phyloP scores from a whole-genome alignment of 2,888 invertebrate genomes.

The Morpho deidamia region DNA sequence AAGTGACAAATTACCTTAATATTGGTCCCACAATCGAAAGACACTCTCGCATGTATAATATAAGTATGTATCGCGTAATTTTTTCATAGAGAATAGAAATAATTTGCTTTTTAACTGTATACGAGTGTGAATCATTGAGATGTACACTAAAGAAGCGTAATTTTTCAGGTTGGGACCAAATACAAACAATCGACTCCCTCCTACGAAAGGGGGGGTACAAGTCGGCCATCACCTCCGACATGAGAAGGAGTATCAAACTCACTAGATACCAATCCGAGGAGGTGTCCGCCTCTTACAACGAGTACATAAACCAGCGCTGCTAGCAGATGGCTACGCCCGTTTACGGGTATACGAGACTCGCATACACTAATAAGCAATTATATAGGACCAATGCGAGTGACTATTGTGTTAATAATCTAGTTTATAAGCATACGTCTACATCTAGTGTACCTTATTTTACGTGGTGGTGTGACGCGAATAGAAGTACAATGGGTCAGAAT shows the following conservation, averaged over 20 bases:
- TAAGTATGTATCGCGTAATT: too few species aligned
- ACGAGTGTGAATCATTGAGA: too few species aligned
- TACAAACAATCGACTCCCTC: constrained; percentile 98
- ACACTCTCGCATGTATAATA: too few species aligned
- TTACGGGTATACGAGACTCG: constrained; percentile 13
- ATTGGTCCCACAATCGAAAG: too few species aligned
- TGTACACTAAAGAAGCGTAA: not conserved
- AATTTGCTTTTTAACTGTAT: too few species aligned
- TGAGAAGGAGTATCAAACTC: constrained; percentile 93
- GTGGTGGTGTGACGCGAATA: constrained; percentile 27
- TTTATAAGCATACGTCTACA: constrained; percentile 49
- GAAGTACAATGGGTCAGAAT: constrained; percentile 42
- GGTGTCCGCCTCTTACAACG: constrained; percentile 91
- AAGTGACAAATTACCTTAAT: too few species aligned
- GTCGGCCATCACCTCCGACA: constrained; percentile 91
- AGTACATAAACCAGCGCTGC: constrained; percentile 87
- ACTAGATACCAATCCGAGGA: constrained; percentile 98
- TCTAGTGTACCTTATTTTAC: constrained; percentile 42
- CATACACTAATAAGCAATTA: constrained; percentile 28
- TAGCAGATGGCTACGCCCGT: constrained; percentile 65
- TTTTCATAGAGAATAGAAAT: too few species aligned
- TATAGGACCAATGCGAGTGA: constrained; percentile 33
- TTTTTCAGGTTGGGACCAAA: constrained; percentile 97
- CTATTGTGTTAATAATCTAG: constrained; percentile 47
- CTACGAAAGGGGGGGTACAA: constrained; percentile 98